Evolutionary conservation across 2,888 invertebrate species (phyloP), one percentile per base, ranked within the genome.

Genomic region (Thyatira batis): DNA sequence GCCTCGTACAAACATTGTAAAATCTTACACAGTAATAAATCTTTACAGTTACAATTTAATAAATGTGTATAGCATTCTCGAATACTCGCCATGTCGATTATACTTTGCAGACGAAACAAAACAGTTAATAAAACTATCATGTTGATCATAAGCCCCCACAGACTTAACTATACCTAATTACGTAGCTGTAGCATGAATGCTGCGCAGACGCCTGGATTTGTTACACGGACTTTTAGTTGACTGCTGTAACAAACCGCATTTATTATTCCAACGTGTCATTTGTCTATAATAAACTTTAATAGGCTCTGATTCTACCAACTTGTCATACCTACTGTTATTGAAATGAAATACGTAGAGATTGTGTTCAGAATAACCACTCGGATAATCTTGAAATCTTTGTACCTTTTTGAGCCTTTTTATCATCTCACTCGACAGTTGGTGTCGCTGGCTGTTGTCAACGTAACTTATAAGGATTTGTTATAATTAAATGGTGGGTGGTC

Each of bases 111-210:
- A 39, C 39, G 17, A 17, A 39, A 17, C 39, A 39, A 39, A 39
- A 39, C 17, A 17, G 17, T 39, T 39, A 17, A 17, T 39, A 39
- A 13, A 39, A 39, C 13, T 39, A 1, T 39, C 39, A 39, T 17
- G 17, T 8, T 39, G 17, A 39, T 39, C 39, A 55, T 55, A 58
- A 53, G 49, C 20, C 52, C 52, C 57, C 48, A 20, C 45, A 39
- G 50, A 54, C 56, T 51, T 63, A 61, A 62, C 62, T 61, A 61
- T 58, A 57, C 55, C 56, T 63, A 65, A 67, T 67, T 65, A 63
- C 55, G 53, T 50, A 33, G 54, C 54, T 44, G 55, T 54, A 44
- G 28, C 53, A 43, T 46, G 55, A 54, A 52, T 49, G 55, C 52
- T 49, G 54, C 51, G 56, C 51, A 51, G 53, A 51, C 50, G 55